Evolutionary conservation across 1,140 invertebrate species (phyloP), one percentile per base, ranked within the genome.

Genomic region (Ostrea edulis): DNA sequence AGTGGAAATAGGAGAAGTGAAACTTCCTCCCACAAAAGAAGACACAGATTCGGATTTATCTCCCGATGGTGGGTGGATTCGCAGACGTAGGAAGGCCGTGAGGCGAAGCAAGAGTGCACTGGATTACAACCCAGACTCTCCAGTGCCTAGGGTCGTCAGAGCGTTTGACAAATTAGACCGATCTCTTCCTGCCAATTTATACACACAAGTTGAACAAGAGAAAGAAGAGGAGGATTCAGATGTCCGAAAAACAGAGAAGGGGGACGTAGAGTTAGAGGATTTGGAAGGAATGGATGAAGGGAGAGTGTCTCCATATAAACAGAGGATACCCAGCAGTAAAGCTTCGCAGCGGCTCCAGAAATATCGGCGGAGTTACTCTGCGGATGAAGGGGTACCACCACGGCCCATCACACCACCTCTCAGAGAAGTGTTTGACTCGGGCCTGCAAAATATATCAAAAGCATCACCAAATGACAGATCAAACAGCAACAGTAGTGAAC

Each of bases 81-180:
- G 88, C 14, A 87, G 88, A 25, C 85, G 91, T 77, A 86, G 91
- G 12, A 91, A 89, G 81, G 92, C 92, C 22, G 91, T 93, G 17
- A 71, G 92, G 25, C 77, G 93, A 22, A 93, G 94, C 51, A 92
- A 93, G 90, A 95, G 95, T 91, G 93, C 94, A 54, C 82, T 94
- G 51, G 94, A 94, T 65, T 86, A 83, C n/a, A 88, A 55, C 54
- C 62, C 54, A 5, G 71, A 83, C 9, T 51, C 82, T 7, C 55
- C 22, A 14, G 22, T 54, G 29, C 52, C 51, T 8, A 17, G 53
- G 25, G 55, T 29, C 4, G 25, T n/a, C 17, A 55, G 53, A 35
- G 52, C 53, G 8, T 58, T 55, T 44, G 83, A 85, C 22, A 55
- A 62, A 35, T 44, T 85, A 35, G 51, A 85, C 25, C 29, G 29